Percentiles rank a stretch among this genome's conserved stretches.
phyloP scores from a whole-genome alignment of 2,888 invertebrate species.

The Microctonus aethiopoides region DNA sequence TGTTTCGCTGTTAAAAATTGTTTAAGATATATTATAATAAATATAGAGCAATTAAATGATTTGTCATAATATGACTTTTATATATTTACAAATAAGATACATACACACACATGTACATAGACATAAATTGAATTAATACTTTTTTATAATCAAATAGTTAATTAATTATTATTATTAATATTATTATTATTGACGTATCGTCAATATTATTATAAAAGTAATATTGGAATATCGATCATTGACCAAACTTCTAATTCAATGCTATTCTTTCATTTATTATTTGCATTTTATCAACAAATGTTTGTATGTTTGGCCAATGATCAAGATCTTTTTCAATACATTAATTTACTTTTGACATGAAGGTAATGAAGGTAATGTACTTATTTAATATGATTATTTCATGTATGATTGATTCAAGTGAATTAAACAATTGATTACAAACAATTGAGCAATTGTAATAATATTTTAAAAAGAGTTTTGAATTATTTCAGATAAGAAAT shows the following conservation, averaged over 20 bases:
- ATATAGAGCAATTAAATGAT: too few relatives aligned
- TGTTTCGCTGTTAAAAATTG: too few relatives aligned
- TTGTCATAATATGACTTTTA: too few relatives aligned
- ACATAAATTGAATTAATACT: neutral
- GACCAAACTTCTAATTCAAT: constrained; percentile 41
- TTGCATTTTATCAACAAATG: neutral
- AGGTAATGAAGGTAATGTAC: neutral
- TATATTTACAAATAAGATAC: too few relatives aligned
- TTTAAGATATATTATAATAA: too few relatives aligned
- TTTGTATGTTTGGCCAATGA: constrained; percentile 48
- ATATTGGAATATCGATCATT: constrained; percentile 44
- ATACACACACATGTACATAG: neutral
- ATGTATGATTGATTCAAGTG: neutral
- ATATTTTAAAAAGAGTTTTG: too few relatives aligned
- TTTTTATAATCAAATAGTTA: neutral
- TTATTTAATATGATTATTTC: neutral
- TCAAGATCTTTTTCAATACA: constrained; percentile 42
- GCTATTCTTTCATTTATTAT: constrained; percentile 1
- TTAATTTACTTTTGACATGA: neutral
- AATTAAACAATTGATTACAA: neutral
- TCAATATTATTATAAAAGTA: neutral
- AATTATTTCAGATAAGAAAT: too few relatives aligned
- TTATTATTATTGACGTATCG: too few relatives aligned
- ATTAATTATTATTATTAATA: too few relatives aligned
- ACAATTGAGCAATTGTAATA: too few relatives aligned